These are phyloP conservation scores for Drosophila azteca DNA, from an alignment of 1,140 invertebrate genomes.

Conservation along the genomic window DNA sequence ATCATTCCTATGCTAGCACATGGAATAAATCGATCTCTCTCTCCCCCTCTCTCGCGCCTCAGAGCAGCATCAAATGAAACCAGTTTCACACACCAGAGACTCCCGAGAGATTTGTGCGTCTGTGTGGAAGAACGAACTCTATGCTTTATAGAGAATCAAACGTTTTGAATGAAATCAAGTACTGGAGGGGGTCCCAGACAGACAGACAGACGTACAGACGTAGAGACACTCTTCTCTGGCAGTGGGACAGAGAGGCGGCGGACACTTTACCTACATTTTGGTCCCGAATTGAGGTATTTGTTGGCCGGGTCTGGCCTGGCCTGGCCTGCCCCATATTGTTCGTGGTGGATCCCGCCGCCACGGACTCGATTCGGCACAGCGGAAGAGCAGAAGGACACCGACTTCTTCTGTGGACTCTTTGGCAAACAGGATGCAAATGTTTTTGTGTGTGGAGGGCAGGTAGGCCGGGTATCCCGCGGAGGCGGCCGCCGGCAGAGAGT, in stretches of 20 bases:
- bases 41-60: too few species aligned
- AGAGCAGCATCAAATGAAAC: neutral
- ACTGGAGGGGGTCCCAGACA: constrained; percentile 9
- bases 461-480: constrained; percentile 34
- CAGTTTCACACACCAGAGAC: neutral
- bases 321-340: constrained; percentile 37
- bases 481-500: too few species aligned
- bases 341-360: too few species aligned
- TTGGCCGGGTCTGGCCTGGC: too few species aligned
- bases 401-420: constrained; percentile 28
- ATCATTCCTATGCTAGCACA: too few species aligned
- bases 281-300: constrained; percentile 16
- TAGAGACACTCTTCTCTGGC: neutral
- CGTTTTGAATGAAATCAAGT: constrained; percentile 70
- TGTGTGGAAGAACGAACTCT: neutral
- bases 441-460: constrained; percentile 34
- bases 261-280: constrained; percentile 58
- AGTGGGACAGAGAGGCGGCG: constrained; percentile 1
- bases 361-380: constrained; percentile 35
- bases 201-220: constrained; percentile 6
- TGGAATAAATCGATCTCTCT: too few species aligned
- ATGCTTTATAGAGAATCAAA: constrained; percentile 35
- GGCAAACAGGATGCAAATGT: constrained; percentile 71
- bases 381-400: constrained; percentile 72
- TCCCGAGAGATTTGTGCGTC: neutral